Evolutionary conservation across 2,113 vertebrate species (phyloP), one percentile per base, ranked within the genome.

Genomic region (Prunella himalayana): DNA sequence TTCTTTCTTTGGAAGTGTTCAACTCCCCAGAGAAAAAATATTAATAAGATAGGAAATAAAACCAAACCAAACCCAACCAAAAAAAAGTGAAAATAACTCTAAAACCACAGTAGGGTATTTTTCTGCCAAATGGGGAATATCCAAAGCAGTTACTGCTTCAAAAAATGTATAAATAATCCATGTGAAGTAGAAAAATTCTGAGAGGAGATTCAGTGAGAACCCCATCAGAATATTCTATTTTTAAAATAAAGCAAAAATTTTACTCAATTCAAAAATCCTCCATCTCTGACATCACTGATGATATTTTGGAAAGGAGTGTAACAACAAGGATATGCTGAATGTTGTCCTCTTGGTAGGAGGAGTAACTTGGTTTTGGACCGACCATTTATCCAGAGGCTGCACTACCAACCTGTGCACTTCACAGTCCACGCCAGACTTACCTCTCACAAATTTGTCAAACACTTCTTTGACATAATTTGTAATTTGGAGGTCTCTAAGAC

Each of bases 391-490:
- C n/a, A 85, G n/a, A 63, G 17, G 6, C 15, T 79, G 59, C 9
- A 10, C 16, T 86, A 35, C 19, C 24, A 69, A n/a, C 7, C 10
- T 33, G 15, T 7, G 4, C 13, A 28, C 37, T 91, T 81, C 37
- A 66, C 30, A 88, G 39, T 7, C 10, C 7, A 68, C 0, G 0
- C 5, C 5, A 19, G 19, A 49, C 7, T 47, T 56, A 9, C 8
- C 2, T 81, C 28, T 64, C n/a, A 45, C 5, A 83, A 28, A 57
- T 53, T 31, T 61, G 13, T 69, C 24, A 44, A 61, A 53, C 7
- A 5, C 4, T 42, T 73, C 44, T 83, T 88, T 37, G 4, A 39
- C 3, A 7, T 57, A 64, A 60, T 30, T 51, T 56, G 4, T 15
- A 51, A n/a, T 57, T 76, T 28, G 28, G 41, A 41, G 9, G 6